These are phyloP conservation scores for Podargus strigoides DNA, from an alignment of 2,797 vertebrate species.

Conservation along the genomic window DNA sequence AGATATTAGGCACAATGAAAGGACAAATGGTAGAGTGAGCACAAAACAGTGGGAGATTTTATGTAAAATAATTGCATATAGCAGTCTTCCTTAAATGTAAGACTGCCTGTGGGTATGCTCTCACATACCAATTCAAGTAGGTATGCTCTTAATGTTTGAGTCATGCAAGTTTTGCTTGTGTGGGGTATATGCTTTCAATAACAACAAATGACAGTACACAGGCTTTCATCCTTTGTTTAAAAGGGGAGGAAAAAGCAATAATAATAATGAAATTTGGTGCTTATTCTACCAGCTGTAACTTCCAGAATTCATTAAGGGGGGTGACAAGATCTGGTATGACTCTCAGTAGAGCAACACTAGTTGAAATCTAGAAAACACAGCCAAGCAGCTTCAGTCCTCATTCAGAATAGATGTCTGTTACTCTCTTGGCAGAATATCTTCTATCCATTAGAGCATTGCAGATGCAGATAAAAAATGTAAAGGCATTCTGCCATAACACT, in stretches of 20 bases:
- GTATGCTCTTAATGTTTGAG: background rate
- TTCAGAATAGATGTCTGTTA: background rate
- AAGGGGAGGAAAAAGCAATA: background rate
- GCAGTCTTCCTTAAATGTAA: background rate
- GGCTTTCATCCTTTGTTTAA: background rate
- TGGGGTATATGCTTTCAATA: background rate
- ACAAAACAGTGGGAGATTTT: background rate
- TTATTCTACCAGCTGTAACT: background rate
- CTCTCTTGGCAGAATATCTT: background rate
- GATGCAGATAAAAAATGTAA: background rate
- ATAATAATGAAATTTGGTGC: background rate
- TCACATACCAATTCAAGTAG: background rate
- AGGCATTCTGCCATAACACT: background rate
- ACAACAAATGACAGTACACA: fast-evolving
- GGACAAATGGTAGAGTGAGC: background rate
- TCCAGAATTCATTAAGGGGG: background rate
- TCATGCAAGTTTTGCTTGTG: background rate
- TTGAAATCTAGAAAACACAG: background rate
- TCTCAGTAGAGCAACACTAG: background rate
- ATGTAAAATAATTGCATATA: background rate
- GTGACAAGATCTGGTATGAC: background rate
- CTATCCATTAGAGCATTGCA: background rate
- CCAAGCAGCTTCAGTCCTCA: background rate
- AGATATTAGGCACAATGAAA: background rate
- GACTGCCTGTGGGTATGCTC: background rate